Evolutionary conservation across 2,113 vertebrate species (phyloP), one percentile per base, ranked within the genome.

Genomic region (Atlantisia rogersi): DNA sequence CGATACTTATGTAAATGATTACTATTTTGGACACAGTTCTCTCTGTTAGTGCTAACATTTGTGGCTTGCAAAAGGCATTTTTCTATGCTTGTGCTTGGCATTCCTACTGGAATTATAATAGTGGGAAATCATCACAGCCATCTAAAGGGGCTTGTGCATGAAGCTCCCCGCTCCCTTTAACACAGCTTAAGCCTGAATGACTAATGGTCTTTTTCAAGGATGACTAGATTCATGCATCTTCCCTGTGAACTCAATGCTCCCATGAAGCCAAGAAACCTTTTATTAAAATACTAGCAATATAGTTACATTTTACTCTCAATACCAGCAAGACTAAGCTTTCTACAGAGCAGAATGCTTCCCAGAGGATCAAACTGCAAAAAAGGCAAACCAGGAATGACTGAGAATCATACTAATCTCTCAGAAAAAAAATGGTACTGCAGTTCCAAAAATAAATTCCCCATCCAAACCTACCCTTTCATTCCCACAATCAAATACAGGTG

Each of bases 401-500:
- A 82, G 73, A 91, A 94, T 83, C 74, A 24, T 12, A 65, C 55
- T 46, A 59, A 86, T 64, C 86, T 92, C 44, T 15, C 65, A 91
- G 69, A 92, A 86, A 44, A 86, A 44, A 94, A 84, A 35, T 77
- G 40, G 88, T 39, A 75, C 73, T 31, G 44, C 39, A 10, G 46
- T 89, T 91, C 77, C 73, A 96, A 73, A 94, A 96, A 65, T 58
- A 92, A 86, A 89, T 96, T 87, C 86, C 70, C 62, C 50, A 53
- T 76, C 77, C 91, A 86, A 42, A 64, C 32, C 37, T 68, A n/a
- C 48, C 48, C 70, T 93, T 95, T 92, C 65, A 81, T 86, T 89
- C 67, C 77, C 37, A 79, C 94, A 91, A 94, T 96, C 86, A 96
- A 92, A 95, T 4, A 86, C 94, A 96, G 94, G 94, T 94, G 95